Evolutionary conservation across 2,113 vertebrate genomes (phyloP).

Genomic region (Ctenodactylus gundi): DNA sequence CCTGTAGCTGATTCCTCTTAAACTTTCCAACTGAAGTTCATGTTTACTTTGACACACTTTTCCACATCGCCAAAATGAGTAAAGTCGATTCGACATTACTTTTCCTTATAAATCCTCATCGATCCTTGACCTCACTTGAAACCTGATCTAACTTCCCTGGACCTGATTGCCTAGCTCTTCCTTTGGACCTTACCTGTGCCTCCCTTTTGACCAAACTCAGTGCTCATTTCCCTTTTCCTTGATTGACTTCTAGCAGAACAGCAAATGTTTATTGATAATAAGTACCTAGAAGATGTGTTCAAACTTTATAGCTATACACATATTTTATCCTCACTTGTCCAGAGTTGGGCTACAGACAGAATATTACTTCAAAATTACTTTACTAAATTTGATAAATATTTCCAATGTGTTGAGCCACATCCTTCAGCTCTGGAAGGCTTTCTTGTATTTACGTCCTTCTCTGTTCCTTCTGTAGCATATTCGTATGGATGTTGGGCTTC

Average conservation of each 20-base stretch:
- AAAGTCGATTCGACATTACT: neutral
- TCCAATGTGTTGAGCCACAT: neutral
- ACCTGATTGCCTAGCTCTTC: neutral
- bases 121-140: neutral
- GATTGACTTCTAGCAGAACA: neutral
- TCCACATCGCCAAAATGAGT: neutral
- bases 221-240: neutral
- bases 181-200: neutral
- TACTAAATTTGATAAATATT: neutral
- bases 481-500: neutral
- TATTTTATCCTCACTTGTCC: neutral
- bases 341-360: neutral
- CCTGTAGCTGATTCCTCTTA: neutral
- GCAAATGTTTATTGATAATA: neutral
- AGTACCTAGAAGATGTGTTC: neutral
- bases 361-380: neutral
- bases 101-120: neutral
- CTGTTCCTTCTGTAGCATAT: neutral
- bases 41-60: neutral
- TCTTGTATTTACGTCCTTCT: neutral
- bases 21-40: neutral
- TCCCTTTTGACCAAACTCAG: neutral
- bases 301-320: neutral
- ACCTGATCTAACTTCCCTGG: neutral
- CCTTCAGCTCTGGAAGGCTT: neutral